These are phyloP conservation scores for Centropyge bicolor DNA, from an alignment of 2,797 vertebrate genomes.

Conservation along the genomic window DNA sequence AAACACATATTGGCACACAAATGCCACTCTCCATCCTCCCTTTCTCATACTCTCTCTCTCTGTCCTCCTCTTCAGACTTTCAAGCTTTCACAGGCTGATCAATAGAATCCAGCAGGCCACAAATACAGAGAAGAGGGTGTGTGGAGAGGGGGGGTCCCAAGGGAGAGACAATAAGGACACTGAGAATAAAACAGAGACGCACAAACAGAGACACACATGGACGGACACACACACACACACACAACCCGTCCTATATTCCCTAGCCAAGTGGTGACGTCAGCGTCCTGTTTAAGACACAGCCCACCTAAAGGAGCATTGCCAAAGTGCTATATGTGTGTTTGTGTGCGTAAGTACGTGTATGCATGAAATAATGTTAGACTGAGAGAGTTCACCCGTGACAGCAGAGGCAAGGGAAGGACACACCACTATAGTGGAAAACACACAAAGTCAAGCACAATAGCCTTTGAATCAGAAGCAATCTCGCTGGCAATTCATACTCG, in stretches of 20 bases:
- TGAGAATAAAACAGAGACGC: constrained; percentile 76
- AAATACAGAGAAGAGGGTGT: constrained; percentile 69
- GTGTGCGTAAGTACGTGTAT: constrained; percentile 44
- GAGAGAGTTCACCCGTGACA: constrained; percentile 59
- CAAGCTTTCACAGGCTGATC: constrained; percentile 82
- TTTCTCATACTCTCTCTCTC: constrained; percentile 22
- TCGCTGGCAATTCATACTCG: constrained; percentile 67
- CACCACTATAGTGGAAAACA: constrained; percentile 63
- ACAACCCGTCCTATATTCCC: constrained; percentile 66
- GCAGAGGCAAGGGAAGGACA: constrained; percentile 71
- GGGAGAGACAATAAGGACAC: constrained; percentile 81
- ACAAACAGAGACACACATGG: constrained; percentile 41
- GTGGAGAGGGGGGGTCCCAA: constrained; percentile 50
- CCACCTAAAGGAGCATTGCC: constrained; percentile 80
- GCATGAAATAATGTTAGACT: constrained; percentile 70
- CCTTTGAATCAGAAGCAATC: constrained; percentile 80
- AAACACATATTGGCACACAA: constrained; percentile 45
- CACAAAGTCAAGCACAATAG: constrained; percentile 74
- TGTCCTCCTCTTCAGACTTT: constrained; percentile 70
- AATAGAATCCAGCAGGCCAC: constrained; percentile 81
- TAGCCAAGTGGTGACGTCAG: constrained; percentile 78
- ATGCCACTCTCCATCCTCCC: constrained; percentile 45
- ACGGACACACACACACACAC: constrained; percentile 30
- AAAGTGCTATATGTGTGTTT: constrained; percentile 63
- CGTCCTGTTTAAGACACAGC: constrained; percentile 77